Conservation (phyloP, 1,140 invertebrate species). For the Tetramorium simillimum region DNA sequence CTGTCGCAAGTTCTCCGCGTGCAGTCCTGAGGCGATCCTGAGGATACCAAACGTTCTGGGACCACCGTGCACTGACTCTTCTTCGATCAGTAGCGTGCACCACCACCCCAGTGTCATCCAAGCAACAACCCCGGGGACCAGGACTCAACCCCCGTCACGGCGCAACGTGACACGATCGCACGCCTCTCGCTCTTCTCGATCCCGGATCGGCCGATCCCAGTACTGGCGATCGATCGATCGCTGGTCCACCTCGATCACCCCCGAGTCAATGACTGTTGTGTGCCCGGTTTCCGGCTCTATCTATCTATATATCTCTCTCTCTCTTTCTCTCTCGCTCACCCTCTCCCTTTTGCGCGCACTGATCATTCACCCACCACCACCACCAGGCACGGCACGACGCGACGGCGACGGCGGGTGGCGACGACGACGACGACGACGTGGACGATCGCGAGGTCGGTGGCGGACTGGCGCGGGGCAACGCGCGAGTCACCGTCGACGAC, state of each 20-base stretch:
- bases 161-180: constrained; percentile 17
- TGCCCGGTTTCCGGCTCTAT: neutral
- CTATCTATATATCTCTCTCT: no score
- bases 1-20: neutral
- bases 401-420: constrained; percentile 42
- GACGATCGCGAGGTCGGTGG: constrained; percentile 70
- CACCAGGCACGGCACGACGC: constrained; percentile 50
- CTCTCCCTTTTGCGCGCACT: constrained; percentile 18
- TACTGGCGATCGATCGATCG: constrained; percentile 5
- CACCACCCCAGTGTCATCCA: constrained; percentile 27
- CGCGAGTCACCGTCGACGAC: constrained; percentile 70
- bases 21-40: neutral
- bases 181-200: constrained; percentile 4
- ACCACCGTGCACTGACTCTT: constrained; percentile 12
- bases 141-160: neutral
- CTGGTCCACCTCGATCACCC: constrained; percentile 4
- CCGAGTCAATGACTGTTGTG: constrained; percentile 18
- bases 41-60: neutral
- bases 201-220: neutral
- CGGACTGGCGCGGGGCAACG: constrained; percentile 68
- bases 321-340: neutral
- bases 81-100: constrained; percentile 12
- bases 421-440: constrained; percentile 64
- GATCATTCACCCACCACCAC: constrained; percentile 52
- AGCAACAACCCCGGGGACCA: constrained; percentile 11